Percentiles rank a stretch among this genome's conserved stretches.
Evolutionary conservation across 2,113 vertebrate genomes (phyloP).

Genomic region (Otolemur garnettii): DNA sequence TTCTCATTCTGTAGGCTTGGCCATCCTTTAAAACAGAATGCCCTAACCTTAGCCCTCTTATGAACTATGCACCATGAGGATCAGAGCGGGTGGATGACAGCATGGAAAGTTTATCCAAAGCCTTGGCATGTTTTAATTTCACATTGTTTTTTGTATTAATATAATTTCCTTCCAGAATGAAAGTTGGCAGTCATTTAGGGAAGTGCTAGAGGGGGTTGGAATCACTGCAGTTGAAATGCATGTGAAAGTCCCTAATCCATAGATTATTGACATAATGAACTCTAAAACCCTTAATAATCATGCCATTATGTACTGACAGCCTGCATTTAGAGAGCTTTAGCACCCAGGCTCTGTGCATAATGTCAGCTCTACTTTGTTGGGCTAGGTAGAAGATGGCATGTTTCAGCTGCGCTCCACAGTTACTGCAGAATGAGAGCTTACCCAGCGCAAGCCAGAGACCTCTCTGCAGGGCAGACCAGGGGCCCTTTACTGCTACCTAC

Average conservation of each 20-base stretch:
- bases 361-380: neutral
- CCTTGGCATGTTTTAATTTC: constrained; percentile 62
- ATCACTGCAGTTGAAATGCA: constrained; percentile 42
- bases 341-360: neutral
- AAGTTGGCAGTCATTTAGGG: constrained; percentile 58
- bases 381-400: neutral
- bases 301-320: neutral
- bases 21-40: neutral
- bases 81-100: constrained; percentile 29
- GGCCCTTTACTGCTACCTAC: neutral
- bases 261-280: constrained; percentile 65
- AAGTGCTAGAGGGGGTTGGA: neutral
- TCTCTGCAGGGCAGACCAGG: neutral
- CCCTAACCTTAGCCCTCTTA: neutral
- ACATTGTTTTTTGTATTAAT: constrained; percentile 54
- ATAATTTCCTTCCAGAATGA: constrained; percentile 70
- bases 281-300: constrained; percentile 61
- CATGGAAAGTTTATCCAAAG: constrained; percentile 55
- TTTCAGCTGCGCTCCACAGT: neutral
- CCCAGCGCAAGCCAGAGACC: neutral
- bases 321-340: neutral
- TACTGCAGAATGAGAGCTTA: neutral
- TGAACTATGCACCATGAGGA: neutral
- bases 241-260: neutral
- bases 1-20: neutral